Percentiles rank a stretch among this genome's conserved stretches.
These are phyloP conservation scores for Donacobius atricapilla DNA, from an alignment of 2,113 vertebrate genomes.

Conservation along the genomic window DNA sequence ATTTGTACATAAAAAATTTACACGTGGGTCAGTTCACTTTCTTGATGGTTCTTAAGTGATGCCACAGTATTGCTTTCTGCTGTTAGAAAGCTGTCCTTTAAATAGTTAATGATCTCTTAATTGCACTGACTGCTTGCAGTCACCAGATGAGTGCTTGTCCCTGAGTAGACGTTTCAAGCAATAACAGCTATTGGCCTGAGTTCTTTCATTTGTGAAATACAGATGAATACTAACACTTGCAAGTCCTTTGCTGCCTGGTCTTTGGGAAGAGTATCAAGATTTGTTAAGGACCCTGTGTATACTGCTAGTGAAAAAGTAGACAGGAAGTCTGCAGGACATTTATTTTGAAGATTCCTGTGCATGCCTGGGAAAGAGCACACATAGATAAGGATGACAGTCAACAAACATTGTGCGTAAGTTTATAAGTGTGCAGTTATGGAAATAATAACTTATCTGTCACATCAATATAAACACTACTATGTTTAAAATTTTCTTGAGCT, in stretches of 20 bases:
- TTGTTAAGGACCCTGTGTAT: neutral
- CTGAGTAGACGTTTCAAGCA: neutral
- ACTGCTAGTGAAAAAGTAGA: neutral
- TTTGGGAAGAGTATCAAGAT: neutral
- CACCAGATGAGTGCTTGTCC: neutral
- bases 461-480: neutral
- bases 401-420: neutral
- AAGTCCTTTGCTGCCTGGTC: neutral
- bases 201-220: neutral
- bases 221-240: neutral
- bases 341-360: neutral
- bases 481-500: neutral
- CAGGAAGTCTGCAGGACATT: neutral
- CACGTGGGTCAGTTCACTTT: neutral
- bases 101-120: slow-evolving; percentile 15
- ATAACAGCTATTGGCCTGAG: neutral
- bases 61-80: neutral
- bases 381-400: neutral
- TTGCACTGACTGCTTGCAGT: neutral
- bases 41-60: neutral
- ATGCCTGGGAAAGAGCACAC: neutral
- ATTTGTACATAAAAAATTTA: neutral
- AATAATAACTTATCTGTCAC: neutral
- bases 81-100: neutral
- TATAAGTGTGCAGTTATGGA: neutral